Evolutionary conservation across 2,888 invertebrate species (phyloP).

Genomic region (Cynaeus angustus): DNA sequence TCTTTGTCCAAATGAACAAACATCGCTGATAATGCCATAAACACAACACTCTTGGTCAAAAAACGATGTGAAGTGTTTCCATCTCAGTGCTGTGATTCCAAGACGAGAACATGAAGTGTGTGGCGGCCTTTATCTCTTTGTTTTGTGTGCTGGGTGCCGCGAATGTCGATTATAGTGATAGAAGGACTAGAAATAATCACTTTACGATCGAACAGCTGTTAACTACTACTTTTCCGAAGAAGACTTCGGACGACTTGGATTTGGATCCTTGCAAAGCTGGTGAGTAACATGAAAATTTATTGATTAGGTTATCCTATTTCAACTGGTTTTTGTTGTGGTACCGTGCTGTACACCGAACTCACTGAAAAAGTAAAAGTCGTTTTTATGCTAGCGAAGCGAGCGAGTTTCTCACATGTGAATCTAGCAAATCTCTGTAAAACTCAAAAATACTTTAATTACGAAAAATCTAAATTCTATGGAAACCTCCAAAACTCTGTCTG

Average conservation of each 20-base stretch:
- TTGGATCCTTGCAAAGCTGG: constrained; percentile 92
- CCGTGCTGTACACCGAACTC: too few species aligned
- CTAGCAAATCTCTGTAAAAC: too few species aligned
- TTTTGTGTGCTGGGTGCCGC: constrained; percentile 26
- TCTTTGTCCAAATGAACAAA: constrained; percentile 59
- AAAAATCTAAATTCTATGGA: too few species aligned
- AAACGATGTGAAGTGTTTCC: constrained; percentile 32
- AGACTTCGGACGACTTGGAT: constrained; percentile 84
- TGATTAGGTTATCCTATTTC: too few species aligned
- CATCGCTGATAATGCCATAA: constrained; percentile 55
- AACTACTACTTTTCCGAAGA: constrained; percentile 77
- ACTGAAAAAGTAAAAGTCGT: too few species aligned
- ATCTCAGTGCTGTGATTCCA: constrained; percentile 16
- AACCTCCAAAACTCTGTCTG: too few species aligned
- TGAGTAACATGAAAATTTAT: constrained; percentile 72
- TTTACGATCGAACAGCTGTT: constrained; percentile 81
- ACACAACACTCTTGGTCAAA: constrained; percentile 43
- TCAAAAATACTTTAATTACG: too few species aligned
- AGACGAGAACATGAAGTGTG: constrained; percentile 40
- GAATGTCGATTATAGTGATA: constrained; percentile 20
- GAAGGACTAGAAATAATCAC: constrained; percentile 45
- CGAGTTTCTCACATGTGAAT: too few species aligned
- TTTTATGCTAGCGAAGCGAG: too few species aligned
- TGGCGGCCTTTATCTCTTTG: constrained; percentile 17
- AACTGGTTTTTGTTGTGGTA: too few species aligned